phyloP scores from a whole-genome alignment of 2,888 invertebrate genomes.

The Agrilus biguttatus region DNA sequence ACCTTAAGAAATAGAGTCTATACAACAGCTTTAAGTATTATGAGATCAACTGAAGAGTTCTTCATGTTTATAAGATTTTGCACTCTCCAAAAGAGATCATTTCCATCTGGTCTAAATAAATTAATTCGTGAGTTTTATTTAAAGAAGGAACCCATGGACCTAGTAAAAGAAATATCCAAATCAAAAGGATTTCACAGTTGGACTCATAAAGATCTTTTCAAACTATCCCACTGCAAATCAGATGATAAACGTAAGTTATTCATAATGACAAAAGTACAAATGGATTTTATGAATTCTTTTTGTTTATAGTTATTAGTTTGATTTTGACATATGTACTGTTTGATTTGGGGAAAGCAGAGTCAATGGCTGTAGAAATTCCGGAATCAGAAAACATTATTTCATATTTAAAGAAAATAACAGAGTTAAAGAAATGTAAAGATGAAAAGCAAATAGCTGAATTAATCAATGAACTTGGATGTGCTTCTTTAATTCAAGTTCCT shows the following conservation, averaged over 20 bases:
- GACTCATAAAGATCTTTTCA: slow-evolving; percentile 57
- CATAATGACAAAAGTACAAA: background rate
- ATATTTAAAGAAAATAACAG: slow-evolving; percentile 35
- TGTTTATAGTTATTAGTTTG: slow-evolving; percentile 20
- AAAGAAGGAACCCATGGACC: slow-evolving; percentile 41
- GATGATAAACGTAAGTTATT: slow-evolving; percentile 32
- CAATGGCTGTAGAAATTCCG: slow-evolving; percentile 24
- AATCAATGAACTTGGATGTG: slow-evolving; percentile 37
- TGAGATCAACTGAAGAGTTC: slow-evolving; percentile 40
- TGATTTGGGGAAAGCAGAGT: slow-evolving; percentile 37
- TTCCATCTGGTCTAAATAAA: slow-evolving; percentile 29
- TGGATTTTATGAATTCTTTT: background rate
- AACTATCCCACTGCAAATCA: slow-evolving; percentile 44
- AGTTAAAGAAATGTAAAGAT: slow-evolving; percentile 31
- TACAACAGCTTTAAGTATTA: slow-evolving; percentile 31
- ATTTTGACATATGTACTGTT: slow-evolving; percentile 35
- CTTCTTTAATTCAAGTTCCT: slow-evolving; percentile 50
- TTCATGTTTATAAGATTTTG: slow-evolving; percentile 22
- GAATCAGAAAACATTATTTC: slow-evolving; percentile 32
- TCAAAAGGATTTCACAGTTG: slow-evolving; percentile 50
- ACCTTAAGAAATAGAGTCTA: slow-evolving; percentile 9
- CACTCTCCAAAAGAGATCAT: slow-evolving; percentile 14
- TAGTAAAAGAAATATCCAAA: slow-evolving; percentile 48
- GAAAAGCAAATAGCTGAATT: slow-evolving; percentile 36
- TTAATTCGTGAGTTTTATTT: slow-evolving; percentile 51